Conservation (phyloP, 2,888 invertebrate genomes). For the Leucania comma region DNA sequence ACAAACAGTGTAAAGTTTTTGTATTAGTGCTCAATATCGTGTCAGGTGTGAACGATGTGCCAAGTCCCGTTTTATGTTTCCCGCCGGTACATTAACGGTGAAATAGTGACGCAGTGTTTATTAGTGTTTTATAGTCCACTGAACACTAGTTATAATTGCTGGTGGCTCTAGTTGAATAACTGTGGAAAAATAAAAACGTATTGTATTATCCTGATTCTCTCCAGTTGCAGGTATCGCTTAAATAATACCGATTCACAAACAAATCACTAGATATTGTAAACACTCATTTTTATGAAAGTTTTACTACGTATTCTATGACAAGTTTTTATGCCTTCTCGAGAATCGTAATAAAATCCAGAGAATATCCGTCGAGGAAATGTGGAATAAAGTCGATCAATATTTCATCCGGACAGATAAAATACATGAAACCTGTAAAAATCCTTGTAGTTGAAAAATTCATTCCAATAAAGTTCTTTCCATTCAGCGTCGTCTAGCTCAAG, state of each 20-base stretch:
- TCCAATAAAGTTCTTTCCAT: slow-evolving; percentile 56
- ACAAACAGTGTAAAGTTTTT: slow-evolving; percentile 60
- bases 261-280: background rate
- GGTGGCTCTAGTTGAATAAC: slow-evolving; percentile 48
- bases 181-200: slow-evolving; percentile 33
- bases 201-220: slow-evolving; percentile 27
- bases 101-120: slow-evolving; percentile 66
- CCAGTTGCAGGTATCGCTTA: background rate
- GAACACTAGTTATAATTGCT: slow-evolving; percentile 53
- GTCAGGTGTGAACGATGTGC: slow-evolving; percentile 61
- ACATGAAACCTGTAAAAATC: slow-evolving; percentile 38
- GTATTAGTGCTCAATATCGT: slow-evolving; percentile 55
- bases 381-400: slow-evolving; percentile 31
- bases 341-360: slow-evolving; percentile 1
- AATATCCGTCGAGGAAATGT: slow-evolving; percentile 6
- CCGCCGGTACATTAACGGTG: slow-evolving; percentile 68
- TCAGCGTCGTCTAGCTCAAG: slow-evolving; percentile 51
- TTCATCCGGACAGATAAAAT: slow-evolving; percentile 25
- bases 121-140: slow-evolving; percentile 59
- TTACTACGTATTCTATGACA: background rate
- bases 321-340: background rate
- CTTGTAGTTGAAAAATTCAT: slow-evolving; percentile 39
- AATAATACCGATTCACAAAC: background rate
- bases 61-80: slow-evolving; percentile 68
- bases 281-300: background rate